Evolutionary conservation across 2,797 vertebrate genomes (phyloP).

Genomic region (Artibeus lituratus): DNA sequence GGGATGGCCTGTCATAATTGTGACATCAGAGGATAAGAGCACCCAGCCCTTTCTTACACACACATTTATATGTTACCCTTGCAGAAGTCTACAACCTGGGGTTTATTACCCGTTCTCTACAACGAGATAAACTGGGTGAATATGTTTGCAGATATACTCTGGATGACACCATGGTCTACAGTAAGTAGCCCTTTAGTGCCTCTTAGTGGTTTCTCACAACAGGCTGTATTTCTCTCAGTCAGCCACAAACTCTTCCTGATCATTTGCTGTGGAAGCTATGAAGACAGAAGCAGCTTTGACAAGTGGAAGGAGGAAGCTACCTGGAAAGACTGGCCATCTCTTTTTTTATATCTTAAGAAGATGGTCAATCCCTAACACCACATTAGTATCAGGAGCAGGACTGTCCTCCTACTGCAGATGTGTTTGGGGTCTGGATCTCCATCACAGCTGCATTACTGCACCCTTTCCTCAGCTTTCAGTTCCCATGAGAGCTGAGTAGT

Average conservation of each 20-base stretch:
- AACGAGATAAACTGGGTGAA: too few species aligned
- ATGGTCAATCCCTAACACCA: background rate
- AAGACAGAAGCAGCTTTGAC: background rate
- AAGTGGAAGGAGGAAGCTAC: background rate
- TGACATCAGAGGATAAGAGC: background rate
- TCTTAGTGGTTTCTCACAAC: rapidly evolving
- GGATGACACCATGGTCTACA: conserved; percentile 62
- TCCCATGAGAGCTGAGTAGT: background rate
- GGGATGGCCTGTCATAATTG: background rate
- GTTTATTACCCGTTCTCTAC: too few species aligned
- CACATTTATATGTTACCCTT: conserved; percentile 42
- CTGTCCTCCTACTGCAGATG: rapidly evolving
- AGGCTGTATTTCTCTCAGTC: background rate
- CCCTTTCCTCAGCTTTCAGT: conserved; percentile 11
- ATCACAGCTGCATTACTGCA: rapidly evolving
- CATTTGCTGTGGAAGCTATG: rapidly evolving
- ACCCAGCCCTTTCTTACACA: background rate
- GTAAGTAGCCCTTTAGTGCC: conserved; percentile 73
- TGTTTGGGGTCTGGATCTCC: background rate
- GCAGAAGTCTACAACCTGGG: conserved; percentile 83
- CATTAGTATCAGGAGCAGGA: rapidly evolving
- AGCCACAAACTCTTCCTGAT: too few species aligned
- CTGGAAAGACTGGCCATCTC: too few species aligned
- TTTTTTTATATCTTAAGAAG: background rate
- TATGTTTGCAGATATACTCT: background rate